Conservation (phyloP, 2,797 vertebrate species). For the Leontopithecus rosalia region DNA sequence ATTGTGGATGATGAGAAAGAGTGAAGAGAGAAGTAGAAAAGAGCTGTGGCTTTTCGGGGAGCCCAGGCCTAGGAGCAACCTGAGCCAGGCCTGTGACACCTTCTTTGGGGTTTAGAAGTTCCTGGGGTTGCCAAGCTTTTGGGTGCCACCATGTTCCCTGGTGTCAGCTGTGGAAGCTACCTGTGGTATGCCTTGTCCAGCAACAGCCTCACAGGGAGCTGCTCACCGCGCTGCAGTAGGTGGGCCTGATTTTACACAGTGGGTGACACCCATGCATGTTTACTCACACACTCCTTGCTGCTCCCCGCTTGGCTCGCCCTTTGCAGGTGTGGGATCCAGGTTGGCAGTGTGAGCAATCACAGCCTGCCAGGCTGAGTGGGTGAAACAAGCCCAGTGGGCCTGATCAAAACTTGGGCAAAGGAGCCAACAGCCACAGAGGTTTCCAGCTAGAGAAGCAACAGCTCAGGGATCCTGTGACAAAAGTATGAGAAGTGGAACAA, state of each 20-base stretch:
- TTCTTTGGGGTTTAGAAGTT: neutral
- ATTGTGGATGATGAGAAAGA: neutral
- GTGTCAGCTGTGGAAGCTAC: neutral
- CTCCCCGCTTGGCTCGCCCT: neutral
- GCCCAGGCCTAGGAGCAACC: neutral
- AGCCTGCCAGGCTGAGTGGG: neutral
- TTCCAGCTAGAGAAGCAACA: neutral
- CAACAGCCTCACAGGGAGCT: neutral
- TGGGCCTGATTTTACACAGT: neutral
- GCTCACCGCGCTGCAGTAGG: too few species aligned
- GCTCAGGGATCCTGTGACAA: neutral
- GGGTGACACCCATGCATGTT: neutral
- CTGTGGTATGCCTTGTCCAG: neutral
- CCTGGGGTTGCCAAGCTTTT: neutral
- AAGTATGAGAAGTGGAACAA: neutral
- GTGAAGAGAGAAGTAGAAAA: neutral
- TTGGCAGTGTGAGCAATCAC: neutral
- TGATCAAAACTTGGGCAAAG: neutral
- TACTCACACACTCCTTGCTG: neutral
- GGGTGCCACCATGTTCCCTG: neutral
- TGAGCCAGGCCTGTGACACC: neutral
- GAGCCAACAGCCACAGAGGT: neutral
- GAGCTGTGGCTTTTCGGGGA: neutral
- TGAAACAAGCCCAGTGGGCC: too few species aligned
- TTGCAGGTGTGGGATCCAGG: neutral